Base-by-base conservation (phyloP, 2,888 invertebrate genomes). In the Drosophila mettleri region DNA sequence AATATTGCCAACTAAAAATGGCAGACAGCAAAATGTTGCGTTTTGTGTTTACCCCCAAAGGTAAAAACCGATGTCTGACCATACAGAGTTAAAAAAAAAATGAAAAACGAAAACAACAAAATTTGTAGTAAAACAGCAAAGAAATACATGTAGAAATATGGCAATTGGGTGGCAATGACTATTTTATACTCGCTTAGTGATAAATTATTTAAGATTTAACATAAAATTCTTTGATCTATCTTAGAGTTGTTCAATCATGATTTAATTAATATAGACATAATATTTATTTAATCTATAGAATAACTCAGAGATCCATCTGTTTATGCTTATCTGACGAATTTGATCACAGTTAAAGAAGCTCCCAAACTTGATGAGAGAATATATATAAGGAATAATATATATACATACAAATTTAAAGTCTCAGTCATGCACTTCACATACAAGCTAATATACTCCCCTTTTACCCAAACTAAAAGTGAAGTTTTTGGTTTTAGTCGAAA, bases 21-120 rank as follows among this genome's bases (percentile, higher is more conserved):
- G 78, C 55, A 46, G 64, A 46, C 73, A 63, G 46, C 49, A 49
- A 79, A 82, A 71, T 66, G 79, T 54, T 43, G 57, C 55, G 39
- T 61, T 54, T 45, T 45, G 27, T 57, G 41, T 59, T 18, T 38
- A 38, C 76, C 79, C 85, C 34, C 27, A 45, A 64, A 86, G 79
- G 79, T 71, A 62, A 85, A 78, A 62, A 77, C 64, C 80, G 38
- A 48, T 77, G 74, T 77, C 61, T 70, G 55, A 34, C 71, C 59
- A 66, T 69, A 75, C 53, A 48, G 46, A 59, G 64, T 22, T 12
- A 6, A n/a, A 20, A 29, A 65, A 33, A 31, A 54, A 65, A 18
- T 10, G 7, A 24, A 24, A 24, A 9, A 45, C 29, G 18, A 63
- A n/a, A 62, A 36, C 62, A 67, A 57, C 51, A 57, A 80, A 78